These are phyloP conservation scores for Resseliella maxima DNA, from an alignment of 2,888 invertebrate genomes.

Conservation along the genomic window DNA sequence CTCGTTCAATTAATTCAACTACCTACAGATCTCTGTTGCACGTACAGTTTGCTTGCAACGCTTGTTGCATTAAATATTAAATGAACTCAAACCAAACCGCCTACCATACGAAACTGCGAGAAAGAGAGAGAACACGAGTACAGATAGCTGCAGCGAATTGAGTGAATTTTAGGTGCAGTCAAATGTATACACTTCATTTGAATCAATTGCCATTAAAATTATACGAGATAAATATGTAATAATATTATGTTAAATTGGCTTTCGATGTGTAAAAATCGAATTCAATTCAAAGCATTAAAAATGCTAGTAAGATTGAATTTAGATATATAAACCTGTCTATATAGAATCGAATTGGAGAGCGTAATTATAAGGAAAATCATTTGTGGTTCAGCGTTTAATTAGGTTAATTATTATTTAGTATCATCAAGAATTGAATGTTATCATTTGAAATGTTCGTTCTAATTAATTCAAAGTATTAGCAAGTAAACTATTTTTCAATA, in stretches of 20 bases:
- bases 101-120: not conserved
- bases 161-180: not conserved
- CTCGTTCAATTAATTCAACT: not conserved
- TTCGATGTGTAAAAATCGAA: not conserved
- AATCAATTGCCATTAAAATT: constrained; percentile 21
- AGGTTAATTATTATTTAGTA: not conserved
- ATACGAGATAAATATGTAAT: not conserved
- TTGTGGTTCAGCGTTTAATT: not conserved
- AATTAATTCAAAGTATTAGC: no score
- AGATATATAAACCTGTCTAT: no score
- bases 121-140: not conserved
- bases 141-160: no score
- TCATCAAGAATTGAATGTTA: not conserved
- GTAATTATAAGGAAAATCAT: not conserved
- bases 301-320: no score
- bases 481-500: no score
- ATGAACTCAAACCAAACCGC: constrained; percentile 6
- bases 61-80: not conserved
- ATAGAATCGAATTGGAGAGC: no score
- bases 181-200: not conserved
- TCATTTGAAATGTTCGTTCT: not conserved
- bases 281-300: no score
- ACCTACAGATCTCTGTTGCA: not conserved
- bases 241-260: not conserved
- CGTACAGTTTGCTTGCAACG: constrained; percentile 1